phyloP scores from a whole-genome alignment of 92 coral and sea anemone genomes.

The Parazoanthus swiftii region DNA sequence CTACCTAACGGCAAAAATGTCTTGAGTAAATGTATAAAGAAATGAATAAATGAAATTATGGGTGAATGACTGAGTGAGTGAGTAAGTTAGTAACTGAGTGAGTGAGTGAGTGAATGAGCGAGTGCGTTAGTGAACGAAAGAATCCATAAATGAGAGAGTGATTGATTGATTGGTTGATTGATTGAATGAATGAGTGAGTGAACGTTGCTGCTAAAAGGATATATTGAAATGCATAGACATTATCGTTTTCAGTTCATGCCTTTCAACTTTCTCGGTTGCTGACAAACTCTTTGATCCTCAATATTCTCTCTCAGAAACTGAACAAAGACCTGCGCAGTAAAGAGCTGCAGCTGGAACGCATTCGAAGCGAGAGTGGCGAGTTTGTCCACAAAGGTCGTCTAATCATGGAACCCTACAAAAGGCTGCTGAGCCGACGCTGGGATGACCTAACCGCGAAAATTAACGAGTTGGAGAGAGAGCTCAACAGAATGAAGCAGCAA shows the following conservation, averaged over 20 bases:
- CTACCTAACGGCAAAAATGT: no score
- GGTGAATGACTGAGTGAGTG: no score
- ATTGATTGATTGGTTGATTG: no score
- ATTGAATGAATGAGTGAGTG: not conserved
- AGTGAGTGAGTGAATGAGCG: no score
- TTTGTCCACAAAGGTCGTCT: conserved; percentile 84
- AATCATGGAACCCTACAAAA: conserved; percentile 94
- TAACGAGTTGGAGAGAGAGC: conserved; percentile 74
- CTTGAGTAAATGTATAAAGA: no score
- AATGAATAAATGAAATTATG: no score
- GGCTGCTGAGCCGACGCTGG: conserved; percentile 90
- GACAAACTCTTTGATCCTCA: not conserved
- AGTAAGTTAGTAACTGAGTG: no score
- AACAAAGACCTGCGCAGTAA: conserved; percentile 79
- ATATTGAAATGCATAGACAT: no score
- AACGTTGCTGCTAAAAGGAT: no score
- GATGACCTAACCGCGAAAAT: conserved; percentile 82
- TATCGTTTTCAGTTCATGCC: no score
- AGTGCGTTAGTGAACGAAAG: no score
- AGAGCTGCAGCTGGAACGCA: conserved; percentile 79
- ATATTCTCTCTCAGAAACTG: conserved; percentile 55
- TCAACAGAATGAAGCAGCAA: conserved; percentile 64
- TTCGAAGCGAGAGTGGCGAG: conserved; percentile 85
- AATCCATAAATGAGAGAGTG: no score
- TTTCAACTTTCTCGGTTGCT: not conserved